Base-by-base conservation (phyloP, 2,888 invertebrate species). In the Empis stercorea region DNA sequence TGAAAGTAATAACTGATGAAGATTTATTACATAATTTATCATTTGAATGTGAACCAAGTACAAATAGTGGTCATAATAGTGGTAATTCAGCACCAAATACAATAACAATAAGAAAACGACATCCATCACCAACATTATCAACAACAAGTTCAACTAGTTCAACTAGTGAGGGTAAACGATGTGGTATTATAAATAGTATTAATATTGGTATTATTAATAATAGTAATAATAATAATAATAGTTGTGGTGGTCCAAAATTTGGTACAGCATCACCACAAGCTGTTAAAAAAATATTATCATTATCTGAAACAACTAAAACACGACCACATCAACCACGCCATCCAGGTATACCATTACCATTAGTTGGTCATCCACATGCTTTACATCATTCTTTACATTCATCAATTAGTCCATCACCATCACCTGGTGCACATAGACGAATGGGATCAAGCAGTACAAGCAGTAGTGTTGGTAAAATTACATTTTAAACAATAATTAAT, bases 181-280 rank as follows among this genome's bases (percentile, higher is more conserved):
- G 73, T 3, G 61, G 60, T 51, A 62, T 65, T 15, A 56, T 59
- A 15, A 64, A 64, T 49, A 59, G 64, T 10, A 59, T 61, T 20
- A 61, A 63, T 46, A n/a, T n/a, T 3, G 61, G 60, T 51, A 62
- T 65, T 15, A 56, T 59, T 15, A 64, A 64, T 49, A 59, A 63
- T 10, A 59, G 62, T 46, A 51, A 55, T 48, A 57, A 61, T 37
- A 64, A 63, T 49, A 59, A 63, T 10, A 59, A 61, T 23, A 61
- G 62, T 47, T 51, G 55, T 48, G 57, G 62, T 37, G 62, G 79
- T 0, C 80, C 81, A 55, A 83, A 83, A 64, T 83, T 83, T 59
- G 83, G 75, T 57, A 65, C 95, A 37, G 94, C 94, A 37, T 95
- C 95, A 13, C 97, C 97, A 16, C 95, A 96, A 70, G 93, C 96